Evolutionary conservation across 2,113 vertebrate species (phyloP).

Genomic region (Carettochelys insculpta): DNA sequence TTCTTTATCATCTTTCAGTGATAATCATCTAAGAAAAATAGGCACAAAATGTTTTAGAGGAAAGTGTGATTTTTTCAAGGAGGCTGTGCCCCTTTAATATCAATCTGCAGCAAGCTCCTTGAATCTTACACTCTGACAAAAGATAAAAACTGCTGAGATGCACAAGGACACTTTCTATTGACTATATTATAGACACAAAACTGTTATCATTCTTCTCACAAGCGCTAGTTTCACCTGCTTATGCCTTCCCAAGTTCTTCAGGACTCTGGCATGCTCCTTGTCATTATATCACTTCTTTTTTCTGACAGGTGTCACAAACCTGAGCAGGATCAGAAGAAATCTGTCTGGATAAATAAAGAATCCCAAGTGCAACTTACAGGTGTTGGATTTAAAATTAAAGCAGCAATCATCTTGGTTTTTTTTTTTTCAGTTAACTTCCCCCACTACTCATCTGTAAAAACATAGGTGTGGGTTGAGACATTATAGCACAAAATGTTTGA

Average conservation of each 20-base stretch:
- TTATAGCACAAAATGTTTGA: background rate
- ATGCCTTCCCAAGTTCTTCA: background rate
- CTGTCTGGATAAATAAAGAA: slow-evolving; percentile 34
- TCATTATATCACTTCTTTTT: background rate
- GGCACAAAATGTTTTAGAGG: background rate
- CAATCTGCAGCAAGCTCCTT: background rate
- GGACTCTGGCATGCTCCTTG: background rate
- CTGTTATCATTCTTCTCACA: slow-evolving; percentile 23
- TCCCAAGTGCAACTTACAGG: slow-evolving; percentile 36
- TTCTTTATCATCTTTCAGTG: background rate
- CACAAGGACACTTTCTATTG: background rate
- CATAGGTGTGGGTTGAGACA: background rate
- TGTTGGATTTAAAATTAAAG: background rate
- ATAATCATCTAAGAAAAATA: background rate
- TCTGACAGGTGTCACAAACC: background rate
- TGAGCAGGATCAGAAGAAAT: slow-evolving; percentile 25
- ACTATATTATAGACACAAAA: background rate
- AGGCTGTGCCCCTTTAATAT: background rate
- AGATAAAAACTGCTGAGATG: slow-evolving; percentile 7
- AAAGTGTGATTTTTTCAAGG: slow-evolving; percentile 2
- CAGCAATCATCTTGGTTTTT: background rate
- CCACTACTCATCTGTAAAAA: background rate
- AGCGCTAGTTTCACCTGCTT: slow-evolving; percentile 33
- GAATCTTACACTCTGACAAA: background rate
- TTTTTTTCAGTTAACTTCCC: background rate